Base-by-base conservation (phyloP, 2,113 vertebrate species). In the Sphyrna mokarran region DNA sequence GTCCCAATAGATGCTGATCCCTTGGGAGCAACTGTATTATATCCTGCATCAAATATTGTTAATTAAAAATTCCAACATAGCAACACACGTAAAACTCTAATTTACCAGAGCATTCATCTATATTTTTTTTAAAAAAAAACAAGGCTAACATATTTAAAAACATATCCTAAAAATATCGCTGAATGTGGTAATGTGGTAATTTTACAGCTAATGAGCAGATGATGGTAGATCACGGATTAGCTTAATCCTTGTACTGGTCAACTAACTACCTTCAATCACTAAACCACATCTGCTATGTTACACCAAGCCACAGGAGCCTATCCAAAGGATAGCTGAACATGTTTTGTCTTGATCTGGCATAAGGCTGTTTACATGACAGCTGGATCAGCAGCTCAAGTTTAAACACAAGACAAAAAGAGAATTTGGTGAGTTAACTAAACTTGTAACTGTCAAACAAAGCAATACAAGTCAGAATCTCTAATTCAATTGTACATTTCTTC, bases 401-500 rank as follows among this genome's bases (percentile, higher is more conserved):
- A 80, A 83, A 83, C 18, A 83, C 14, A 7, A 16, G 87, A 29
- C 29, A 63, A 61, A 63, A 91, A 63, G 58, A 89, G 58, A 91
- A 91, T 61, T 90, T 61, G 54, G 11, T 16, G 23, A 58, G 1
- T 63, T 63, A 63, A 91, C 87, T 91, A 63, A 91, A 91, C 33
- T 7, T n/a, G 87, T 61, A 63, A n/a, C 58, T 91, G 87, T 89
- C 86, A 89, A n/a, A 63, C 87, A n/a, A 91, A 91, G 58, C 26
- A 63, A 63, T 63, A 33, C 4, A n/a, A 63, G 29, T 83, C 80
- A 16, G 14, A 91, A 61, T 91, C 29, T 37, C 26, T 63, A n/a
- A 91, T 90, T 90, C 87, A 91, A 33, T 61, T n/a, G 13, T 91
- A 13, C 23, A n/a, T 91, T 63, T 58, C 87, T n/a, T 91, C 87